phyloP scores from a whole-genome alignment of 2,888 invertebrate species.

The Stomorhina lunata region DNA sequence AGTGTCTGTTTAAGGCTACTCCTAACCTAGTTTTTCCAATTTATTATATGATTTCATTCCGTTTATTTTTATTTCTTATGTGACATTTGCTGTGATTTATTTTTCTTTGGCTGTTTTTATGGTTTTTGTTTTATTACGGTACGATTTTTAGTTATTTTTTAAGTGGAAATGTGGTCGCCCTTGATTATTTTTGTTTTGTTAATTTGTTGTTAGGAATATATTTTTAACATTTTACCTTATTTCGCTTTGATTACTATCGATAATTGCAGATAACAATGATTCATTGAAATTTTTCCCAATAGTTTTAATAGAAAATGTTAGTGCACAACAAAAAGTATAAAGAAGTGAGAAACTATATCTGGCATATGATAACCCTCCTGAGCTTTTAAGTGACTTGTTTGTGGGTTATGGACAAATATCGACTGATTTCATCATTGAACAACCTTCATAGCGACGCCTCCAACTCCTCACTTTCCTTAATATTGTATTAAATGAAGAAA shows the following conservation, averaged over 20 bases:
- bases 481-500: no score
- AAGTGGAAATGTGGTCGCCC: constrained; percentile 50
- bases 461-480: no score
- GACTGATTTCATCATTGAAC: no score
- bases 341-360: no score
- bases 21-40: constrained; percentile 41
- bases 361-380: no score
- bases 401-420: no score
- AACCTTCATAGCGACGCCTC: no score
- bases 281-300: not conserved
- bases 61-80: not conserved
- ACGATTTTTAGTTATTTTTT: constrained; percentile 14
- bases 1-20: no score
- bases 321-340: no score
- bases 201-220: not conserved
- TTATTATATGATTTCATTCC: no score
- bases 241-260: not conserved
- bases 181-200: constrained; percentile 37
- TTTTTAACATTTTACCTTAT: not conserved
- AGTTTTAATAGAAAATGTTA: no score
- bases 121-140: not conserved
- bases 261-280: not conserved
- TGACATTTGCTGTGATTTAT: constrained; percentile 21
- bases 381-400: no score
- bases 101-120: constrained; percentile 8